Conservation (phyloP, 2,888 invertebrate genomes). For the Acanthosoma haemorrhoidale region DNA sequence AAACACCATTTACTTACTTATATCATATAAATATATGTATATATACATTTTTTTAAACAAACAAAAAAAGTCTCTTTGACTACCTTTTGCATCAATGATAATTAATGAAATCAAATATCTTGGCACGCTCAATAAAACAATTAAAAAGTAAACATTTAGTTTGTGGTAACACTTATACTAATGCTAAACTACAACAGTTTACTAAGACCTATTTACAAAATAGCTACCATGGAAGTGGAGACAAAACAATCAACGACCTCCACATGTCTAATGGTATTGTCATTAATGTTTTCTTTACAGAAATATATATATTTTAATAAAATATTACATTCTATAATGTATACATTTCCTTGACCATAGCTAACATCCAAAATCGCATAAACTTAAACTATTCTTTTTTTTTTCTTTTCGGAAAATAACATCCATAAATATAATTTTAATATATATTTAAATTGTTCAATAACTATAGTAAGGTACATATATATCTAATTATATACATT, state of each 20-base stretch:
- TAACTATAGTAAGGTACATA: neutral
- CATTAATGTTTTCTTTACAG: constrained; percentile 11
- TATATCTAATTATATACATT: neutral
- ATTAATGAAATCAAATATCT: neutral
- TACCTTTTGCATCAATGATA: neutral
- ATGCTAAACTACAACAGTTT: neutral
- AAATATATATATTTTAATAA: constrained; percentile 20
- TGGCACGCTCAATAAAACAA: constrained; percentile 6
- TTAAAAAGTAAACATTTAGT: neutral
- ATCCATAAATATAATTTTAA: neutral
- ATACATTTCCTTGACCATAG: neutral
- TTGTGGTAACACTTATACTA: neutral
- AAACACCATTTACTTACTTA: neutral
- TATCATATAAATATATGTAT: too few relatives aligned
- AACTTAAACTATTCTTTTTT: neutral
- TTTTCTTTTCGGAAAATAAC: too few relatives aligned
- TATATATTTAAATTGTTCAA: neutral
- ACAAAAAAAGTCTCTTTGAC: neutral
- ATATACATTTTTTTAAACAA: too few relatives aligned
- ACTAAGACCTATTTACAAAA: too few relatives aligned
- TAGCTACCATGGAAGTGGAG: neutral
- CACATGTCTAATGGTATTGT: constrained; percentile 14
- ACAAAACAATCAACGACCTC: neutral
- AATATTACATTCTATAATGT: constrained; percentile 12
- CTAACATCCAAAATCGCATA: neutral